Evolutionary conservation across 2,797 vertebrate genomes (phyloP), one percentile per base, ranked within the genome.

Genomic region (Erithacus rubecula): DNA sequence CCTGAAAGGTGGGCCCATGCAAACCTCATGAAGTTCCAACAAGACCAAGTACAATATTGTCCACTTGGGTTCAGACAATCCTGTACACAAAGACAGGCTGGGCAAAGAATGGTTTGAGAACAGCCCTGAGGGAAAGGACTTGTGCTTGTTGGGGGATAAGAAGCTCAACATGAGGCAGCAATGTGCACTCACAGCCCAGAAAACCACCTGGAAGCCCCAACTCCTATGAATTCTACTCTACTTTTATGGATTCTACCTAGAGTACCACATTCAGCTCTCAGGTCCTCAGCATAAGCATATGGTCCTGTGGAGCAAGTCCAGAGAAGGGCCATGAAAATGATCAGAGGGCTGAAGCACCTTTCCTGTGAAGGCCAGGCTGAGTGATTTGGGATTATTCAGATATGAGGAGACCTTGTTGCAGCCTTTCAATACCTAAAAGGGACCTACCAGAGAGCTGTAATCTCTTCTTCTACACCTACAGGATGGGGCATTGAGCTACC

Each of bases 111-210:
- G 16, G 24, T 30, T 53, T 34, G 29, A 30, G 13, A 53, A 11
- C 24, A 53, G 16, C 3, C 39, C 11, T 46, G 24, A 68, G n/a
- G 46, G 52, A 27, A 51, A 44, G 46, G 37, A 37, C n/a, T 30
- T 52, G n/a, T 8, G 8, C 0, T 0, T 52, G 13, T 17, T 46
- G 34, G 34, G 46, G 34, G 3, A 20, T 29, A 30, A 24, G 3
- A 34, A 46, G 16, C 24, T 53, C n/a, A 68, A 21, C 12, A 14
- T n/a, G n/a, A 46, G 24, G 20, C 23, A 76, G 12, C 13, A 60
- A 5, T 21, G 47, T 53, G n/a, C 1, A 2, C 12, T 52, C 23
- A 37, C 7, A 29, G 34, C 29, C 20, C 55, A 60, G 47, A 60
- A 68, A 34, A 60, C 11, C 9, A 69, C 5, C 20, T 60, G 34